Conservation (phyloP, 2,888 invertebrate species). For the Horisme vitalbata region DNA sequence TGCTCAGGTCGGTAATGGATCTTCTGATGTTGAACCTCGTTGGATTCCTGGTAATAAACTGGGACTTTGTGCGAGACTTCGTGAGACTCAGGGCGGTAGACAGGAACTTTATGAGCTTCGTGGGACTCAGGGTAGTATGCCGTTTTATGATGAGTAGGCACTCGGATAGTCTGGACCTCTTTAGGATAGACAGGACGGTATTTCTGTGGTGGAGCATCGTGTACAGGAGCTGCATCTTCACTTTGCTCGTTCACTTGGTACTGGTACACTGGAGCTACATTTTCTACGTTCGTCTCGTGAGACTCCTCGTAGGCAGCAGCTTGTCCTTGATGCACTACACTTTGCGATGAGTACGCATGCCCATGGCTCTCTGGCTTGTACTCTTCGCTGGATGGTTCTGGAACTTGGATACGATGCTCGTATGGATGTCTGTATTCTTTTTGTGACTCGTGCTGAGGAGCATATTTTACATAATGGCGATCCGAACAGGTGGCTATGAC, state of each 20-base stretch:
- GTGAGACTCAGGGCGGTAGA: slow-evolving; percentile 12
- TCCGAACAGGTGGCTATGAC: slow-evolving; percentile 54
- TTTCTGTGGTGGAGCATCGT: slow-evolving; percentile 35
- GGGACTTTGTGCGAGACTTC: slow-evolving; percentile 8
- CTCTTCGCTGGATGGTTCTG: slow-evolving; percentile 47
- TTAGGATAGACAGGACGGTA: slow-evolving; percentile 29
- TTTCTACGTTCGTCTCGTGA: slow-evolving; percentile 48
- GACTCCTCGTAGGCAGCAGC: slow-evolving; percentile 47
- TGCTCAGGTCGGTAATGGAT: slow-evolving; percentile 12
- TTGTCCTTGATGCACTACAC: slow-evolving; percentile 50
- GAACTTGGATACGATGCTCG: slow-evolving; percentile 37
- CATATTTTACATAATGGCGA: slow-evolving; percentile 51
- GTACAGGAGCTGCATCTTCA: slow-evolving; percentile 36
- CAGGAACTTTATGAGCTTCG: slow-evolving; percentile 23
- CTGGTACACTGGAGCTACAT: slow-evolving; percentile 56
- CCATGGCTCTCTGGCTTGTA: slow-evolving; percentile 43
- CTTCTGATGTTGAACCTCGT: slow-evolving; percentile 10
- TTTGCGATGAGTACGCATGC: slow-evolving; percentile 57
- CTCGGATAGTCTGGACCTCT: slow-evolving; percentile 41
- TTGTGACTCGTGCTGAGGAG: slow-evolving; percentile 50
- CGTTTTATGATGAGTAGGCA: slow-evolving; percentile 34
- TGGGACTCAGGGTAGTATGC: slow-evolving; percentile 26
- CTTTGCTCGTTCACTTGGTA: slow-evolving; percentile 46
- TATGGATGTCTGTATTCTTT: slow-evolving; percentile 54
- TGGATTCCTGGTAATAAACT: slow-evolving; percentile 18